Evolutionary conservation across 2,888 invertebrate species (phyloP).

Genomic region (Anthophora plumipes): DNA sequence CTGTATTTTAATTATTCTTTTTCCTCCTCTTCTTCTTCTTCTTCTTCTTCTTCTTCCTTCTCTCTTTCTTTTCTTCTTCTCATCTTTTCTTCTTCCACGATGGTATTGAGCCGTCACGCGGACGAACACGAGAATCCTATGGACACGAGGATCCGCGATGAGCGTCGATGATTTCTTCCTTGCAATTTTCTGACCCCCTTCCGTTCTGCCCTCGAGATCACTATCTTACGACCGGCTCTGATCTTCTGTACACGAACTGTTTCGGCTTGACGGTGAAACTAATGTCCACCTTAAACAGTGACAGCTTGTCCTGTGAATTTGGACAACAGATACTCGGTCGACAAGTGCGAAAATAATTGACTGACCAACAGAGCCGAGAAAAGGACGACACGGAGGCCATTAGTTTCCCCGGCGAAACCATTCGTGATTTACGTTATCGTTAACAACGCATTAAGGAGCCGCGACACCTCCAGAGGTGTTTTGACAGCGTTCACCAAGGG

Average conservation of each 20-base stretch:
- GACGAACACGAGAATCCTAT: not conserved
- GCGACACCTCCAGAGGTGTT: constrained; percentile 58
- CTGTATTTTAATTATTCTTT: not conserved
- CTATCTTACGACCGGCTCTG: constrained; percentile 41
- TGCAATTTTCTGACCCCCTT: constrained; percentile 25
- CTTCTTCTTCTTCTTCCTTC: no score
- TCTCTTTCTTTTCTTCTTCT: no score
- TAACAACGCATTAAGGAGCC: constrained; percentile 63
- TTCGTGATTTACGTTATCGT: constrained; percentile 69
- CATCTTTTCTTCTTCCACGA: no score
- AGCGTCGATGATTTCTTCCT: constrained; percentile 35
- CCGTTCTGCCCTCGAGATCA: constrained; percentile 36
- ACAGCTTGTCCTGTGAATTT: not conserved
- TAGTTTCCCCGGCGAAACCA: constrained; percentile 36
- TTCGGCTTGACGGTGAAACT: constrained; percentile 20
- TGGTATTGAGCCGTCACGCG: constrained; percentile 1
- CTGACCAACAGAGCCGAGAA: not conserved
- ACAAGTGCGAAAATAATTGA: constrained; percentile 45
- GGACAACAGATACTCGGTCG: constrained; percentile 38
- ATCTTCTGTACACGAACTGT: constrained; percentile 31
- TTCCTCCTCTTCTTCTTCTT: no score
- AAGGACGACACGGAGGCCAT: constrained; percentile 5
- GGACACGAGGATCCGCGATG: not conserved
- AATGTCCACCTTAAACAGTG: constrained; percentile 20
- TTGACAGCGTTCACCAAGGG: constrained; percentile 51